Evolutionary conservation across 2,888 invertebrate genomes (phyloP).

Genomic region (Nycteola revayana): DNA sequence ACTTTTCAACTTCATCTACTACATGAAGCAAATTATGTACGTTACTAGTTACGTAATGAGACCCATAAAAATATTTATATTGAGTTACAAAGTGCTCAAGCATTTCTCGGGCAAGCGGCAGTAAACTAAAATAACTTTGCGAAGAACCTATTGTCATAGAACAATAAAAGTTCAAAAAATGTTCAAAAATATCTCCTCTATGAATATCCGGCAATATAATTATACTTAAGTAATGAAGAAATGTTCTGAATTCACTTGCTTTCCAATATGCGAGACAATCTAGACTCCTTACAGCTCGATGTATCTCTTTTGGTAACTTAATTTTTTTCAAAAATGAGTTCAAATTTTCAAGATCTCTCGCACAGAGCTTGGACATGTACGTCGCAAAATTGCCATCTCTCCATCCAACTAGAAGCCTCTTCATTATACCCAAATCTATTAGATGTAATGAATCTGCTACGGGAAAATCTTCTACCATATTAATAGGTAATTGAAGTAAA

Average conservation of each 20-base stretch:
- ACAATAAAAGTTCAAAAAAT: too few species aligned
- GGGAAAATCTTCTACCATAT: conserved; percentile 26
- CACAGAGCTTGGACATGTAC: conserved; percentile 3
- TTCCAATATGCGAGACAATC: conserved; percentile 24
- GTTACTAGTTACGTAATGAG: conserved; percentile 3
- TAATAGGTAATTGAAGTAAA: conserved; percentile 11
- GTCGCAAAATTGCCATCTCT: conserved; percentile 9
- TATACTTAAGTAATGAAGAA: conserved; percentile 6
- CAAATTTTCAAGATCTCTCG: conserved; percentile 15
- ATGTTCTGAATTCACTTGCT: conserved; percentile 19
- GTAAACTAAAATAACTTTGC: conserved; percentile 1
- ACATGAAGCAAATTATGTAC: conserved; percentile 2
- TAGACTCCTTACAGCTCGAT: conserved; percentile 19
- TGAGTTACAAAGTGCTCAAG: conserved; percentile 1
- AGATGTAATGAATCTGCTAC: conserved; percentile 19
- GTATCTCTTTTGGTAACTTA: conserved; percentile 23
- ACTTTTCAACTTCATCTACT: conserved; percentile 2
- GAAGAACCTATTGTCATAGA: conserved; percentile 2
- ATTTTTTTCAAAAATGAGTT: conserved; percentile 8
- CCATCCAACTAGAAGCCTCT: conserved; percentile 16
- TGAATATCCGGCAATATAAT: conserved; percentile 7
- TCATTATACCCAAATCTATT: conserved; percentile 24
- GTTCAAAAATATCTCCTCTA: too few species aligned
- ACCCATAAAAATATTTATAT: conserved; percentile 1
- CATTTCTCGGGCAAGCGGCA: conserved; percentile 1